Evolutionary conservation across 2,888 invertebrate species (phyloP).

Genomic region (Gortyna flavago): DNA sequence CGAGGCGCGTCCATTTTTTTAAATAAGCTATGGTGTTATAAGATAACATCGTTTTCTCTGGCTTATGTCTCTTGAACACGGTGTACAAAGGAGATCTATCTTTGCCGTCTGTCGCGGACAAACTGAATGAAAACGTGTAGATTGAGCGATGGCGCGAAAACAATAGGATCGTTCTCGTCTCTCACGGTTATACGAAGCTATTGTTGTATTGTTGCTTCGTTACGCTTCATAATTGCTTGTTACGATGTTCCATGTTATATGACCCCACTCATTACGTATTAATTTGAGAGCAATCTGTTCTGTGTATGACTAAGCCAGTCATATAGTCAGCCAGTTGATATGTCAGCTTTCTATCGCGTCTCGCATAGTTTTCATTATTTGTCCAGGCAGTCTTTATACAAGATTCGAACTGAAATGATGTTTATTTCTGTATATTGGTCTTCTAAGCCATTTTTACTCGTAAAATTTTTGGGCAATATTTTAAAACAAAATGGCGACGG

Average conservation of each 20-base stretch:
- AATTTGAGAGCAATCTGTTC: slow-evolving; percentile 12
- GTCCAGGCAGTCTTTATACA: not conserved
- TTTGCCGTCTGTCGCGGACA: not conserved
- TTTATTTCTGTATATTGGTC: not conserved
- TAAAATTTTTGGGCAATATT: not conserved
- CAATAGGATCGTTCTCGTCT: slow-evolving; percentile 31
- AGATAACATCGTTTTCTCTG: not conserved
- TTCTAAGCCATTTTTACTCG: not conserved
- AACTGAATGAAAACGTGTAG: slow-evolving; percentile 21
- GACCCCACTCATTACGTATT: slow-evolving; percentile 23
- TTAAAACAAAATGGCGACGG: not conserved
- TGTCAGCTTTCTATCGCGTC: not conserved
- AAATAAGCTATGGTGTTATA: no score
- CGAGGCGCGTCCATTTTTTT: no score
- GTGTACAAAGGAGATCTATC: slow-evolving; percentile 9
- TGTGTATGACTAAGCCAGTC: slow-evolving; percentile 25
- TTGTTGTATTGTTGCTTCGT: slow-evolving; percentile 43
- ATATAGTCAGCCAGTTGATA: not conserved
- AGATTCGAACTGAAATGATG: not conserved
- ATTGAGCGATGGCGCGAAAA: slow-evolving; percentile 35
- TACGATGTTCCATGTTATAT: slow-evolving; percentile 26
- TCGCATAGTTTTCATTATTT: not conserved
- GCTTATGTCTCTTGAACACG: slow-evolving; percentile 28
- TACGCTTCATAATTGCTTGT: slow-evolving; percentile 53
- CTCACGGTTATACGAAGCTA: slow-evolving; percentile 35